These are phyloP conservation scores for Theodoxus fluviatilis DNA, from an alignment of 2,888 invertebrate species.

Conservation along the genomic window DNA sequence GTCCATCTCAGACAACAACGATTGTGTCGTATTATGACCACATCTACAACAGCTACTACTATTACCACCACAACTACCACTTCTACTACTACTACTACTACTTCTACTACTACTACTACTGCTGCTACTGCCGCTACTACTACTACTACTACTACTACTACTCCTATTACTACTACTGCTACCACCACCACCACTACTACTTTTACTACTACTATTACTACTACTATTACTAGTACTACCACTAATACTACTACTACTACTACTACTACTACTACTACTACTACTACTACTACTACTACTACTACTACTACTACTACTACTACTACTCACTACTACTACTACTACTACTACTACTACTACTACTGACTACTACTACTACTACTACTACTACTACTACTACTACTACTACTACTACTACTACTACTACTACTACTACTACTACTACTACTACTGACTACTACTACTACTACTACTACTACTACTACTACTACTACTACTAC, in stretches of 20 bases:
- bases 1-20: no score
- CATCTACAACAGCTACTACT: conserved; percentile 1
- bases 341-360: conserved; percentile 19
- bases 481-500: conserved; percentile 16
- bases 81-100: conserved; percentile 22
- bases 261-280: conserved; percentile 16
- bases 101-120: conserved; percentile 18
- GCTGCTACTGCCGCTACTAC: conserved; percentile 5
- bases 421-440: conserved; percentile 22
- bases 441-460: conserved; percentile 7
- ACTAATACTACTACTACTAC: conserved; percentile 14
- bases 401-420: conserved; percentile 23
- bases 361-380: conserved; percentile 13
- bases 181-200: conserved; percentile 12
- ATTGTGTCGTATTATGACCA: background rate
- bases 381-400: conserved; percentile 18
- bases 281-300: conserved; percentile 18
- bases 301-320: conserved; percentile 17
- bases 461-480: conserved; percentile 18
- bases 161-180: conserved; percentile 14
- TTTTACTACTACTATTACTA: conserved; percentile 17
- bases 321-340: conserved; percentile 17
- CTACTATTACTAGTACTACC: conserved; percentile 14
- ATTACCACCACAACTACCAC: conserved; percentile 15
- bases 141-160: conserved; percentile 13